These are phyloP conservation scores for Phrixothrix hirtus DNA, from an alignment of 2,888 invertebrate genomes.

Conservation along the genomic window DNA sequence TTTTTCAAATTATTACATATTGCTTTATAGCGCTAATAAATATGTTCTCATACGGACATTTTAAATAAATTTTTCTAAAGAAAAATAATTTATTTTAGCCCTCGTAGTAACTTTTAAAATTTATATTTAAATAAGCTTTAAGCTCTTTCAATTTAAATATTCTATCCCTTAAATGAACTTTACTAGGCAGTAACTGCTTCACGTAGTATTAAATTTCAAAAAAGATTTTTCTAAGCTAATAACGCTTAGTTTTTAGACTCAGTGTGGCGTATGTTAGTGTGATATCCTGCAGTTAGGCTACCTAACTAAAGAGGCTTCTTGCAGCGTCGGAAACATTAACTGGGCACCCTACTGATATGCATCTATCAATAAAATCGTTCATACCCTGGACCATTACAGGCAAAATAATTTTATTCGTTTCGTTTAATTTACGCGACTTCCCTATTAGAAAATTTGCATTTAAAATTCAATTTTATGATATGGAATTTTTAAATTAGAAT, in stretches of 20 bases:
- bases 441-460: no score
- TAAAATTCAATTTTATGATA: no score
- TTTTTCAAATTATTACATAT: no score
- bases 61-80: neutral
- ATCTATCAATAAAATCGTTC: slow-evolving; percentile 43
- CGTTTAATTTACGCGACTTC: no score
- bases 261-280: slow-evolving; percentile 43
- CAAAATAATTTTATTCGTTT: slow-evolving; percentile 5
- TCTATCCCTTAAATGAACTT: neutral
- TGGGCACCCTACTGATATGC: slow-evolving; percentile 42
- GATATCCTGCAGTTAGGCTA: slow-evolving; percentile 50
- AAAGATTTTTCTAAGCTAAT: slow-evolving; percentile 29
- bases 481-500: neutral
- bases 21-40: no score
- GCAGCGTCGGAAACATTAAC: slow-evolving; percentile 48
- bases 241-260: slow-evolving; percentile 36
- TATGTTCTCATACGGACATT: no score
- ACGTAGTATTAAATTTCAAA: slow-evolving; percentile 30
- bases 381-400: slow-evolving; percentile 13
- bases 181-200: neutral
- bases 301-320: slow-evolving; percentile 51
- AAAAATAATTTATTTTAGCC: neutral
- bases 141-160: neutral
- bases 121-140: neutral
- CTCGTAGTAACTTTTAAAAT: neutral